A percentile compares a stretch with the other conserved stretches of the same genome.
Evolutionary conservation across 2,113 vertebrate genomes (phyloP).

Genomic region (Xiphophorus couchianus): DNA sequence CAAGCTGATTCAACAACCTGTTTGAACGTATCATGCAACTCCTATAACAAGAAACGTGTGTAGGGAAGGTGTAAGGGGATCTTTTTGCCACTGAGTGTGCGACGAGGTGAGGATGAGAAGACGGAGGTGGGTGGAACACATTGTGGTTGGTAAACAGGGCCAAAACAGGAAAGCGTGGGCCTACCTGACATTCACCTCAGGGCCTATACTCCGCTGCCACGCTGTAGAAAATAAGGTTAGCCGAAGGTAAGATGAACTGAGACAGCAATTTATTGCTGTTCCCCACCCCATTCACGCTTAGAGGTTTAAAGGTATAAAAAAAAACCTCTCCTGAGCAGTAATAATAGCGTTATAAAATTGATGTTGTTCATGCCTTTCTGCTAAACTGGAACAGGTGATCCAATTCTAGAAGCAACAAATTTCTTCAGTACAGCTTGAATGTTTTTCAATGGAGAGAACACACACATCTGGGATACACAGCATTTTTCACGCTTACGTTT

Average conservation of each 20-base stretch:
- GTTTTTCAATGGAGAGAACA: background rate
- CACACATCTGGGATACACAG: background rate
- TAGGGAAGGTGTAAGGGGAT: conserved; percentile 47
- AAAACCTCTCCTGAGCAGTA: conserved; percentile 4
- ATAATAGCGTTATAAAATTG: background rate
- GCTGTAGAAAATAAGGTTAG: conserved; percentile 30
- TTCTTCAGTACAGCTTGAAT: conserved; percentile 6
- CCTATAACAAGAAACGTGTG: conserved; percentile 31
- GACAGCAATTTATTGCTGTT: conserved; percentile 19
- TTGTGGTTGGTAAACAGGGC: conserved; percentile 68
- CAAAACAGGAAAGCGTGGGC: conserved; percentile 74
- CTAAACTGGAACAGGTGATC: conserved; percentile 23
- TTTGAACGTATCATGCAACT: conserved; percentile 28
- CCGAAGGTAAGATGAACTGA: conserved; percentile 33
- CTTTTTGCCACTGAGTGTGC: conserved; percentile 38
- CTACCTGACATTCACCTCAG: conserved; percentile 51
- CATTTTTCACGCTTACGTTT: too few species aligned
- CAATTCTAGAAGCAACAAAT: conserved; percentile 1
- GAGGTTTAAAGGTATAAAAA: conserved; percentile 9
- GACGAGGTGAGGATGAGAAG: conserved; percentile 57
- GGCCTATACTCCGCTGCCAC: conserved; percentile 37
- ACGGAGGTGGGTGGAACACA: conserved; percentile 67
- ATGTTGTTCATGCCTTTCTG: background rate
- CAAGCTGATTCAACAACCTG: conserved; percentile 21
- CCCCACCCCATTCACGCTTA: background rate